Conservation (phyloP, 2,797 vertebrate genomes). For the Siniperca scherzeri region DNA sequence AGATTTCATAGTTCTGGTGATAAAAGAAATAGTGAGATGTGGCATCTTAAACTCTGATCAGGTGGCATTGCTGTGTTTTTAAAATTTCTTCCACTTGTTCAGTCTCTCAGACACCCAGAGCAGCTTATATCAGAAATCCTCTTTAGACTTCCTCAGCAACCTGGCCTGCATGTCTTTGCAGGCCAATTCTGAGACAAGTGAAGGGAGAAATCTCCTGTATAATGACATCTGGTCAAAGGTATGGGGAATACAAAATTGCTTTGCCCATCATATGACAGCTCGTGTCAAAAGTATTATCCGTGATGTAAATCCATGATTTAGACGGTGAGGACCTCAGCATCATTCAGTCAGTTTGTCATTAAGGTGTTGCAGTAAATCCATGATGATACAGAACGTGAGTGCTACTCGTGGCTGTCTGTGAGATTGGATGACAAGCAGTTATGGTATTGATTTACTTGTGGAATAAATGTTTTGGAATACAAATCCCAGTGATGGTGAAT, state of each 20-base stretch:
- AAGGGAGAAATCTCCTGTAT: slow-evolving; percentile 40
- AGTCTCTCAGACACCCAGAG: slow-evolving; percentile 27
- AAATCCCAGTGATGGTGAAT: background rate
- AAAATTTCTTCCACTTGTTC: slow-evolving; percentile 13
- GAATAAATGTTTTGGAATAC: background rate
- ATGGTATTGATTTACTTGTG: background rate
- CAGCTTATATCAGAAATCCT: slow-evolving; percentile 34
- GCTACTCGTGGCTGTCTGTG: background rate
- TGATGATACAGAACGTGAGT: slow-evolving; percentile 17
- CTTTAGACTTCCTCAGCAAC: slow-evolving; percentile 27
- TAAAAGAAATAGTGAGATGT: slow-evolving; percentile 4
- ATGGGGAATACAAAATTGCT: slow-evolving; percentile 40
- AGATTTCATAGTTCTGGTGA: slow-evolving; percentile 9
- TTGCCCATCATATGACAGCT: slow-evolving; percentile 37
- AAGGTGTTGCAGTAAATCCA: slow-evolving; percentile 31
- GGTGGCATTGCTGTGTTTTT: slow-evolving; percentile 2
- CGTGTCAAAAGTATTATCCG: slow-evolving; percentile 47
- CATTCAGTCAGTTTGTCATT: slow-evolving; percentile 46
- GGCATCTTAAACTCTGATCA: slow-evolving; percentile 31
- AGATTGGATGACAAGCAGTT: slow-evolving; percentile 26
- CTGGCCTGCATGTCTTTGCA: slow-evolving; percentile 23
- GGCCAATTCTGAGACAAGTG: slow-evolving; percentile 35
- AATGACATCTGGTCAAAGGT: slow-evolving; percentile 61
- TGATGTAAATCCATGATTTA: slow-evolving; percentile 14
- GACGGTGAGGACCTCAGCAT: slow-evolving; percentile 25